phyloP scores from a whole-genome alignment of 2,888 invertebrate species.

The Eueremaeus valkanovi region DNA sequence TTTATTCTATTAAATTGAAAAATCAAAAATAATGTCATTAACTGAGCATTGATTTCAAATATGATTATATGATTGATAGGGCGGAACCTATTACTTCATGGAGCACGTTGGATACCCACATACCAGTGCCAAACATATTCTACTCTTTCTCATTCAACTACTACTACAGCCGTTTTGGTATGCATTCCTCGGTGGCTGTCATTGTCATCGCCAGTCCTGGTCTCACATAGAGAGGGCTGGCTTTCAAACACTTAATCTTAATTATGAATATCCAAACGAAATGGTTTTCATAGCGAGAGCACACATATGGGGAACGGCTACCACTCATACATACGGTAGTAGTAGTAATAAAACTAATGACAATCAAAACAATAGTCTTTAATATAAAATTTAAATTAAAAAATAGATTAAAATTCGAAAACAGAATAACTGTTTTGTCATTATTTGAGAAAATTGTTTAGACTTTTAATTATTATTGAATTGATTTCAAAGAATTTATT shows the following conservation, averaged over 20 bases:
- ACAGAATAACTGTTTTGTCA: too few species aligned
- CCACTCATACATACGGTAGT: too few species aligned
- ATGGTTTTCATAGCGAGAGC: conserved; percentile 26
- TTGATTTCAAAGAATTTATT: too few species aligned
- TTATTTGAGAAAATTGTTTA: too few species aligned
- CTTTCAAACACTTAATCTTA: conserved; percentile 11
- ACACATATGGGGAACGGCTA: conserved; percentile 26
- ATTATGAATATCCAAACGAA: conserved; percentile 29
- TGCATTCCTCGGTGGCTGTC: conserved; percentile 31
- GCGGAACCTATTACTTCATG: conserved; percentile 28
- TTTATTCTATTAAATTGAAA: too few species aligned
- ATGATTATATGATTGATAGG: background rate
- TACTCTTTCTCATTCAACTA: conserved; percentile 4
- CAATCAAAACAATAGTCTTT: too few species aligned
- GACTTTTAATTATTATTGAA: too few species aligned
- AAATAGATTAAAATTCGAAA: too few species aligned
- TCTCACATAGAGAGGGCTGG: conserved; percentile 22
- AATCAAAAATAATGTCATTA: background rate
- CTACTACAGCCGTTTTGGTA: conserved; percentile 20
- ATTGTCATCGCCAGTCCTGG: conserved; percentile 28
- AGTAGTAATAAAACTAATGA: too few species aligned
- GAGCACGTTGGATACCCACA: conserved; percentile 26
- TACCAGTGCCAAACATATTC: background rate
- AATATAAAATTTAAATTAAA: too few species aligned
- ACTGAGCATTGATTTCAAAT: background rate